Evolutionary conservation across 2,888 invertebrate species (phyloP).

Genomic region (Aleiodes leptofemur): DNA sequence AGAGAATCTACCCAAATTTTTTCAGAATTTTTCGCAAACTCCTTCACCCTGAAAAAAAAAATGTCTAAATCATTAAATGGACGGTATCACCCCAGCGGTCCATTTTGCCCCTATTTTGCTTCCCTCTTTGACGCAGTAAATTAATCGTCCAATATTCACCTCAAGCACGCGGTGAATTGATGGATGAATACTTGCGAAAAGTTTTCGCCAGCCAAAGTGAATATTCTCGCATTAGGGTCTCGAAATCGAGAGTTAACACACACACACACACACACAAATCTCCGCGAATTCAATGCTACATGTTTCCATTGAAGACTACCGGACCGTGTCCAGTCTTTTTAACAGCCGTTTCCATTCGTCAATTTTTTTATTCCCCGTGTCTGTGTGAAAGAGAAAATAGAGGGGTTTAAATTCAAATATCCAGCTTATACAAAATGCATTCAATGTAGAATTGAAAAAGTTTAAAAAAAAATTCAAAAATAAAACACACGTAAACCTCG

Average conservation of each 20-base stretch:
- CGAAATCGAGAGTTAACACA: slow-evolving; percentile 33
- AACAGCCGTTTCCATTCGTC: slow-evolving; percentile 13
- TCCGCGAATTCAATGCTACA: slow-evolving; percentile 9
- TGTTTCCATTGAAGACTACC: slow-evolving; percentile 35
- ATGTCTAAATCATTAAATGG: too few species aligned
- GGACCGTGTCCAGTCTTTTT: slow-evolving; percentile 9
- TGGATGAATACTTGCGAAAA: neutral
- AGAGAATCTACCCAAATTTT: too few species aligned
- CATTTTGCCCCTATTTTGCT: neutral
- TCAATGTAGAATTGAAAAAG: slow-evolving; percentile 4
- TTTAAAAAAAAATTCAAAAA: neutral
- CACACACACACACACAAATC: neutral
- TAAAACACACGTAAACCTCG: slow-evolving; percentile 5
- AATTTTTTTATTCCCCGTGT: slow-evolving; percentile 9
- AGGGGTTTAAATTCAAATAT: slow-evolving; percentile 14
- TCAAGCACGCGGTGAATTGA: too few species aligned
- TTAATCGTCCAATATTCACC: too few species aligned
- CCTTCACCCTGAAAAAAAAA: too few species aligned
- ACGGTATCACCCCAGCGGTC: too few species aligned
- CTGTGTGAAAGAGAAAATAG: slow-evolving; percentile 21
- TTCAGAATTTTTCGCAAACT: too few species aligned
- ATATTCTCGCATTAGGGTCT: slow-evolving; percentile 13
- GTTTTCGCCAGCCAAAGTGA: neutral
- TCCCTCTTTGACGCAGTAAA: too few species aligned
- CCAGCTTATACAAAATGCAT: slow-evolving; percentile 5